Evolutionary conservation across 2,113 vertebrate species (phyloP), one percentile per base, ranked within the genome.

Genomic region (Varanus salvator): DNA sequence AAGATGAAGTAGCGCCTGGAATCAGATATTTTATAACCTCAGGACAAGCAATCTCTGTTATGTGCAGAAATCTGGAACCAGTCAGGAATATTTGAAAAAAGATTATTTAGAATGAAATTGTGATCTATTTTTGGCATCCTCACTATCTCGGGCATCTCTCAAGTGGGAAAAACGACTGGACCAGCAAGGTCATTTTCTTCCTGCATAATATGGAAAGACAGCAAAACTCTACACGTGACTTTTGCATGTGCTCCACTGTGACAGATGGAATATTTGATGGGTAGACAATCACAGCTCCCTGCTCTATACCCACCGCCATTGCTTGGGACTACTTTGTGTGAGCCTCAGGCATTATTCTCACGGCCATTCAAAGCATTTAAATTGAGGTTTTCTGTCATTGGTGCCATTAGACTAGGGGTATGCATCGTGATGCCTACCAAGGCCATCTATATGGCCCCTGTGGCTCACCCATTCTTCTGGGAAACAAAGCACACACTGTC

Each of bases 21-120:
- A 92, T 15, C 17, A 75, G 15, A 87, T 34, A 86, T 52, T 83
- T 2, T 14, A 48, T 0, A 3, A 80, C 57, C 29, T 87, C 84
- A 89, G 0, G 1, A 86, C 1, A 87, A 1, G 50, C 21, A 89
- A 66, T 21, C 0, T 52, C 86, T 38, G 52, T 71, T 48, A 48
- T 90, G 1, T 69, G 91, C 27, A 38, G 23, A 21, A 87, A 68
- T 44, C n/a, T 76, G 50, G 50, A 50, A 1, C 9, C 78, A 84
- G 50, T 57, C 23, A 82, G 25, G 64, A 89, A 88, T 82, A 38
- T 34, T 64, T 31, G 1, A 6, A 44, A 29, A 1, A 48, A 89
- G 19, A 11, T 84, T 89, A 90, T 83, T 86, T 82, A 89, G 1
- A 89, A 0, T 4, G 88, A n/a, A 4, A 75, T 5, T 77, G 90